These are phyloP conservation scores for Pasiphila rectangulata DNA, from an alignment of 2,888 invertebrate species.

Conservation along the genomic window DNA sequence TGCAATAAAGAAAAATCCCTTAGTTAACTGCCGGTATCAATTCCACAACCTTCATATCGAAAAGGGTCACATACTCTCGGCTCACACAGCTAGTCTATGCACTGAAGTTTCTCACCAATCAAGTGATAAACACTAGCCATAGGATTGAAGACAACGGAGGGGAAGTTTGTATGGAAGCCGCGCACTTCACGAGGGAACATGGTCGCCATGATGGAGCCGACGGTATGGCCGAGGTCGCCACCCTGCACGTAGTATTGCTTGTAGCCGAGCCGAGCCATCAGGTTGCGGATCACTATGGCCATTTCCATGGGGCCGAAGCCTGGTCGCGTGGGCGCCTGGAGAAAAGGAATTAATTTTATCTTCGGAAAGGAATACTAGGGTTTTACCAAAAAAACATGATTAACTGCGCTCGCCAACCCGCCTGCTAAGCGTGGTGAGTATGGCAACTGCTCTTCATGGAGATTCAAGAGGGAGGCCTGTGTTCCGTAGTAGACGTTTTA, in stretches of 20 bases:
- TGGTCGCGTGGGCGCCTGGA: constrained; percentile 71
- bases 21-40: too few species aligned
- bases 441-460: too few species aligned
- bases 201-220: constrained; percentile 81
- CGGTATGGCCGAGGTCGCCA: constrained; percentile 85
- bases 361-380: too few species aligned
- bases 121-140: constrained; percentile 50
- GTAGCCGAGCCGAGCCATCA: constrained; percentile 85
- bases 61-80: too few species aligned
- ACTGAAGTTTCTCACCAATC: constrained; percentile 55
- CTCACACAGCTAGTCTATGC: too few species aligned
- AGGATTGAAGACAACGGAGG: constrained; percentile 48
- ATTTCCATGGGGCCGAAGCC: constrained; percentile 82
- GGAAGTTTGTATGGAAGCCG: constrained; percentile 83
- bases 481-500: too few species aligned
- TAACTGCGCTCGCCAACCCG: too few species aligned
- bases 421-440: too few species aligned
- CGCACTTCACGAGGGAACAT: constrained; percentile 80
- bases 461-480: too few species aligned
- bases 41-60: too few species aligned
- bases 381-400: too few species aligned
- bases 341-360: background rate
- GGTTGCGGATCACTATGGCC: constrained; percentile 81
- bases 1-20: too few species aligned
- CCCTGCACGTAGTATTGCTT: constrained; percentile 85